These are phyloP conservation scores for Operophtera brumata DNA, from an alignment of 2,888 invertebrate species.

Conservation along the genomic window DNA sequence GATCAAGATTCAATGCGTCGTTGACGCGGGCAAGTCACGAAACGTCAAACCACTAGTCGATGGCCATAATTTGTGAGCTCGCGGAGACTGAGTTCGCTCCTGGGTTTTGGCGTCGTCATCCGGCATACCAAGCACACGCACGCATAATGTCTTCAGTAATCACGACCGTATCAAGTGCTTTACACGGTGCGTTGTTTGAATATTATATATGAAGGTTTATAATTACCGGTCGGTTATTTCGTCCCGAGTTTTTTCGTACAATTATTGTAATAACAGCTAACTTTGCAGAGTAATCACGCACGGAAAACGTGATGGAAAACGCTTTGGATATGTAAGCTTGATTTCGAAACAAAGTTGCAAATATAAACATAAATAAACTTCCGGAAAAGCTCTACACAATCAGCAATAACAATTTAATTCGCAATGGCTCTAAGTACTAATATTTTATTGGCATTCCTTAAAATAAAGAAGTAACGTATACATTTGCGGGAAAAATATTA, in stretches of 20 bases:
- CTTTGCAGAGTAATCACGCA: neutral
- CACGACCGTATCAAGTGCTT: slow-evolving; percentile 13
- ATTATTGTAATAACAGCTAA: slow-evolving; percentile 4
- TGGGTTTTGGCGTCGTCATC: slow-evolving; percentile 12
- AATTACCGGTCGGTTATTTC: slow-evolving; percentile 4
- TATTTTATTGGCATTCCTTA: slow-evolving; percentile 3
- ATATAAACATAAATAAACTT: neutral
- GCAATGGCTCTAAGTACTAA: neutral
- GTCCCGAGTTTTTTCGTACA: slow-evolving; percentile 3
- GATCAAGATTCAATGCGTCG: slow-evolving; percentile 65
- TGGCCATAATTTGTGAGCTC: slow-evolving; percentile 26
- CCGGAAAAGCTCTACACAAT: neutral
- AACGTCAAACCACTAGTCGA: slow-evolving; percentile 46
- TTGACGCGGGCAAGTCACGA: slow-evolving; percentile 65
- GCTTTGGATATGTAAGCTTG: neutral
- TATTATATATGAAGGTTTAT: slow-evolving; percentile 8
- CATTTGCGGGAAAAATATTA: slow-evolving; percentile 11
- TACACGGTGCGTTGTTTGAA: slow-evolving; percentile 8
- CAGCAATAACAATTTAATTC: neutral
- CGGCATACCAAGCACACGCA: slow-evolving; percentile 25
- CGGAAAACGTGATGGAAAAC: neutral
- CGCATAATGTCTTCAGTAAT: slow-evolving; percentile 20
- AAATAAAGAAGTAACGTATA: slow-evolving; percentile 12
- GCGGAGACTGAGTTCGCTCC: slow-evolving; percentile 20
- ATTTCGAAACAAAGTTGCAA: slow-evolving; percentile 6